phyloP scores from a whole-genome alignment of 2,113 vertebrate species.

The Callaeas wilsoni region DNA sequence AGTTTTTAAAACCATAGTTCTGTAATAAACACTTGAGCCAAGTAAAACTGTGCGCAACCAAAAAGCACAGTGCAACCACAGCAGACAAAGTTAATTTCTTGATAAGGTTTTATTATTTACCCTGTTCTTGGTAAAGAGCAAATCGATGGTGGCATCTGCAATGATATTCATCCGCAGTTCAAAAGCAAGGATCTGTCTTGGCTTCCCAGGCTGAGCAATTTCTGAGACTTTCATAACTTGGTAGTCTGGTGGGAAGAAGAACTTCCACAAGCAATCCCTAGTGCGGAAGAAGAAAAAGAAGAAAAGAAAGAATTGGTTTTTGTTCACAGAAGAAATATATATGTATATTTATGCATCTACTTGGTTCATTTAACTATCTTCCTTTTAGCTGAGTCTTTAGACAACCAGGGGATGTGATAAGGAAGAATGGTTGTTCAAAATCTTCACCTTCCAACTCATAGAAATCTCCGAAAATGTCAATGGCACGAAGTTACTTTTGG shows the following conservation, averaged over 20 bases:
- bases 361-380: background rate
- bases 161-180: slow-evolving; percentile 99
- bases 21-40: background rate
- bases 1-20: background rate
- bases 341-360: background rate
- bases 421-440: background rate
- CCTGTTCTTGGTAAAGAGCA: slow-evolving; percentile 98
- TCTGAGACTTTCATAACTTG: slow-evolving; percentile 93
- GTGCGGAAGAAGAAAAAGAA: background rate
- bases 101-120: slow-evolving; percentile 66
- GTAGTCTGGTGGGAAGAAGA: slow-evolving; percentile 95
- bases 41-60: background rate
- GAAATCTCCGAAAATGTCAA: background rate
- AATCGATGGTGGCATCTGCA: slow-evolving; percentile 95
- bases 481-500: background rate
- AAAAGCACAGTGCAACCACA: background rate
- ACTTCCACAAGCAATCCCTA: slow-evolving; percentile 97
- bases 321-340: background rate
- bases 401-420: background rate
- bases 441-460: background rate
- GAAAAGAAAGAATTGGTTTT: background rate
- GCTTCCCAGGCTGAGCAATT: slow-evolving; percentile 85
- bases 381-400: background rate
- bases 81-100: background rate
- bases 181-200: slow-evolving; percentile 93